Evolutionary conservation across 53 echinoderm and acorn worm species (phyloP).

Genomic region (Stichopus horrens): DNA sequence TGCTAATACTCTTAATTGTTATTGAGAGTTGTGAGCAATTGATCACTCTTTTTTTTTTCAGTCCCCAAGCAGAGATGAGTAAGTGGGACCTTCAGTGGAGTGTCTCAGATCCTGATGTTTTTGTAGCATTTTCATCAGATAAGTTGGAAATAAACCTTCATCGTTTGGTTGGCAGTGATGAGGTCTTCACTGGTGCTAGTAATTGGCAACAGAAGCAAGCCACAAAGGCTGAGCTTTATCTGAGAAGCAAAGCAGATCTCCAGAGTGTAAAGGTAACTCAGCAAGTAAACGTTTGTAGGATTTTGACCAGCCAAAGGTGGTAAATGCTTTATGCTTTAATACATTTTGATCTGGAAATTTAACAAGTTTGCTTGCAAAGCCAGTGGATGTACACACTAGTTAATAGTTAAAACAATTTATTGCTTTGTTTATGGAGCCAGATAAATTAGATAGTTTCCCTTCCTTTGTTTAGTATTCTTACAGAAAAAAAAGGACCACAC

Average conservation of each 20-base stretch:
- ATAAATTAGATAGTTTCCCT: no score
- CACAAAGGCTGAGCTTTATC: constrained; percentile 57
- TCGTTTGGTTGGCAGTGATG: constrained; percentile 30
- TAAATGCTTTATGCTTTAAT: neutral
- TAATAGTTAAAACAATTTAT: no score
- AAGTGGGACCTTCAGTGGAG: constrained; percentile 87
- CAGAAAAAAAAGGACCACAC: no score
- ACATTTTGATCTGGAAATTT: neutral
- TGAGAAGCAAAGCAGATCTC: constrained; percentile 55
- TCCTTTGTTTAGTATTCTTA: no score
- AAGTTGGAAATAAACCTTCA: constrained; percentile 66
- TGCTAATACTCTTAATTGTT: no score
- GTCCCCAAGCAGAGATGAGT: neutral
- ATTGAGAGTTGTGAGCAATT: no score
- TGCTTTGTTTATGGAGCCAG: no score
- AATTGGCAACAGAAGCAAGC: constrained; percentile 59
- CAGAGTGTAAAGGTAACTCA: constrained; percentile 60
- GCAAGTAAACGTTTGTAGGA: neutral
- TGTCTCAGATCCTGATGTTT: constrained; percentile 60
- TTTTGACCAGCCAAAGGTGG: neutral
- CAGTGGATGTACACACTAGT: no score
- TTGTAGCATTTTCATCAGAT: constrained; percentile 64
- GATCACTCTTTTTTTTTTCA: no score
- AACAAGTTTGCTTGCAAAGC: no score
- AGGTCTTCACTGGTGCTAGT: constrained; percentile 20